phyloP scores from a whole-genome alignment of 2,888 invertebrate genomes.

The Melangyna quadrimaculata region DNA sequence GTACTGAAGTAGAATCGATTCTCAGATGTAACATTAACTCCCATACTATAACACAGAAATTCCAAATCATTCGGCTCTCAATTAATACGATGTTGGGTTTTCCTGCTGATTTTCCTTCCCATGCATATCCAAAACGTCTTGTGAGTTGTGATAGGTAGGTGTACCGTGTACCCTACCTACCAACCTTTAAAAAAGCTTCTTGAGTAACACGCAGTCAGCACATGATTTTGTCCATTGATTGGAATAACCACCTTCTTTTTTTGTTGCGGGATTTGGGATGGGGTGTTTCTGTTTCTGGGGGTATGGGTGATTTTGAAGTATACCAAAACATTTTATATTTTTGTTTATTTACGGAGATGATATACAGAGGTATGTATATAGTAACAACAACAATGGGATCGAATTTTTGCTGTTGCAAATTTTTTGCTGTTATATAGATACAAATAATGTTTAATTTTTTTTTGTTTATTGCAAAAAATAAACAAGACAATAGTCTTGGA shows the following conservation, averaged over 20 bases:
- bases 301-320: not conserved
- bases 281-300: not conserved
- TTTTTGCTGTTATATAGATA: not conserved
- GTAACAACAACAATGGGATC: not conserved
- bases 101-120: not conserved
- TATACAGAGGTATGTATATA: not conserved
- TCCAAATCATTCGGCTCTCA: too few species aligned
- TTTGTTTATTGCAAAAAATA: not conserved
- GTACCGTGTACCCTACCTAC: not conserved
- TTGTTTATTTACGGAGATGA: not conserved
- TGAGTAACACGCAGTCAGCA: not conserved
- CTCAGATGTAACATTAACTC: too few species aligned
- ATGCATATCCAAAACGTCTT: not conserved
- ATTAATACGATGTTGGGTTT: not conserved
- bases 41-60: too few species aligned
- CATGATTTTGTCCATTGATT: conserved; percentile 6
- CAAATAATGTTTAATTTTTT: not conserved
- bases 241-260: not conserved
- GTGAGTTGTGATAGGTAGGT: not conserved
- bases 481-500: not conserved
- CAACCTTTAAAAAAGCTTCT: not conserved
- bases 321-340: not conserved
- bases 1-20: too few species aligned
- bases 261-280: not conserved
- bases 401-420: not conserved